Evolutionary conservation across 2,888 invertebrate genomes (phyloP).

Genomic region (Bombyx huttoni): DNA sequence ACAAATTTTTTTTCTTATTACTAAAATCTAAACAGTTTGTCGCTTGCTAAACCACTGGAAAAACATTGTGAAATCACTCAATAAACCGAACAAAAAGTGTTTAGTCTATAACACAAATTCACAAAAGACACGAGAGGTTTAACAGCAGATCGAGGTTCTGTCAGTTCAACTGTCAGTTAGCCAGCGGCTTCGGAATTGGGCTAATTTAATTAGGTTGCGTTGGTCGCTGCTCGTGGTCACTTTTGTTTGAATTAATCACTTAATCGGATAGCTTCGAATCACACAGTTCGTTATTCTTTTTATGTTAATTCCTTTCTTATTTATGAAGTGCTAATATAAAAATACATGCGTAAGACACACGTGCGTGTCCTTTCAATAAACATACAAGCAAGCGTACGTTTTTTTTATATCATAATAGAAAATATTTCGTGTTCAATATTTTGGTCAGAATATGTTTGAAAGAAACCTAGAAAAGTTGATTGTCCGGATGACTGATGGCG

Average conservation of each 20-base stretch:
- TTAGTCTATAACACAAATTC: neutral
- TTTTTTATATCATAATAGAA: neutral
- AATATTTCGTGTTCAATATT: neutral
- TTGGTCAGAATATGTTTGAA: neutral
- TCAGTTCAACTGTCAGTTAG: conserved; percentile 19
- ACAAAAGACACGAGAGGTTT: conserved; percentile 7
- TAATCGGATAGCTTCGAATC: neutral
- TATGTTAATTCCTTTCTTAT: neutral
- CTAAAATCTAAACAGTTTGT: too few relatives aligned
- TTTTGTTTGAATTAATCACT: neutral
- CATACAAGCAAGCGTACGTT: too few relatives aligned
- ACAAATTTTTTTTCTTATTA: too few relatives aligned
- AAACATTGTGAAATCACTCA: too few relatives aligned
- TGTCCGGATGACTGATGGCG: neutral
- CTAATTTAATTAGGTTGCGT: conserved; percentile 3
- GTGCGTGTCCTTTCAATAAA: too few relatives aligned
- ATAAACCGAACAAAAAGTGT: too few relatives aligned
- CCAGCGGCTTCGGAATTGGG: conserved; percentile 2
- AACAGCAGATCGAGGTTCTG: conserved; percentile 10
- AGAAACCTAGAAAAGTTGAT: neutral
- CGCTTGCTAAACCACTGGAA: too few relatives aligned
- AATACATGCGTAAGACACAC: too few relatives aligned
- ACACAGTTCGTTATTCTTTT: neutral
- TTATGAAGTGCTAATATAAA: neutral
- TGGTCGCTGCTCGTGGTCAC: neutral